Evolutionary conservation across 2,797 vertebrate species (phyloP).

Genomic region (Gymnodraco acuticeps): DNA sequence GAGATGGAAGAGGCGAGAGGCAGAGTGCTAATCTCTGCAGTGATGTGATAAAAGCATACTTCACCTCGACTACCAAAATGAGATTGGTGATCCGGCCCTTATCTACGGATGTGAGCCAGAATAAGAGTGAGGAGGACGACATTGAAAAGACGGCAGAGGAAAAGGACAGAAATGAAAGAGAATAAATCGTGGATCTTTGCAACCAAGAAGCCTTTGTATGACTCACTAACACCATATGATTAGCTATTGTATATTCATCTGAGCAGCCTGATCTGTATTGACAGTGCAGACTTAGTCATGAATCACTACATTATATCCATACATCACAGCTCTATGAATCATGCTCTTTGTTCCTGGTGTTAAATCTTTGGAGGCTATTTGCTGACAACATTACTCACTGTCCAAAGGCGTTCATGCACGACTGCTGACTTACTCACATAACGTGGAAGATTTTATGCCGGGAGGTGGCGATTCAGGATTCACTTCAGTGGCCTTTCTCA

Average conservation of each 20-base stretch:
- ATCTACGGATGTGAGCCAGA: conserved; percentile 16
- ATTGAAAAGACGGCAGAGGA: conserved; percentile 2
- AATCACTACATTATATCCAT: conserved; percentile 1
- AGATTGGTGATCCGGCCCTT: conserved; percentile 54
- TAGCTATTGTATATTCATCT: background rate
- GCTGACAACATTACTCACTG: background rate
- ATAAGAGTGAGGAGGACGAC: background rate
- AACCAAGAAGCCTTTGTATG: background rate
- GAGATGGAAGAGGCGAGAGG: conserved; percentile 13
- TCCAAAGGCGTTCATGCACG: background rate
- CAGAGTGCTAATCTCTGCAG: conserved; percentile 25
- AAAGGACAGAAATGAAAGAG: background rate
- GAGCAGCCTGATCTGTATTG: conserved; percentile 5
- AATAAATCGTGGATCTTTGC: background rate
- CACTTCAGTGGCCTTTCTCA: background rate
- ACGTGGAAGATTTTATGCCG: background rate
- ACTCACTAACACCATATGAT: background rate
- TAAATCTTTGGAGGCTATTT: background rate
- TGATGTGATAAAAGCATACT: conserved; percentile 39
- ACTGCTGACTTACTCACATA: background rate
- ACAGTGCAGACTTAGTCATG: background rate
- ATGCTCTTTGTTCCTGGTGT: conserved; percentile 2
- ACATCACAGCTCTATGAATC: conserved; percentile 1
- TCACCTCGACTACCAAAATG: conserved; percentile 24
- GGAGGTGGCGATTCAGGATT: background rate